These are phyloP conservation scores for Gulo gulo DNA, from an alignment of 2,113 vertebrate genomes.

Conservation along the genomic window DNA sequence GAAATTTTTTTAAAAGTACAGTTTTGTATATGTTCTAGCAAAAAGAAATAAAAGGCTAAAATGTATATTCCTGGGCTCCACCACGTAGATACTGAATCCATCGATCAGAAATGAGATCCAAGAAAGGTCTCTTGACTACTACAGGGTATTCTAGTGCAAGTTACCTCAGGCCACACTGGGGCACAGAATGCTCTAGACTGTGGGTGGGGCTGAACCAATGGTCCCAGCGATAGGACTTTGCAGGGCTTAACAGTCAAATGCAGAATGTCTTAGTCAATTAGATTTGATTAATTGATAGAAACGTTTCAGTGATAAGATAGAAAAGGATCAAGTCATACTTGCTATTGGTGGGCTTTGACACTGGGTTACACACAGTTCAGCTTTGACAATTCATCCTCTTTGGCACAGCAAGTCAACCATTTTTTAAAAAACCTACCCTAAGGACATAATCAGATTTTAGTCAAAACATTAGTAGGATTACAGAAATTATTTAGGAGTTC, in stretches of 20 bases:
- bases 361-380: conserved; percentile 5
- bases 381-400: conserved; percentile 12
- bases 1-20: background rate
- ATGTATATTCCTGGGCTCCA: background rate
- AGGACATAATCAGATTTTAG: conserved; percentile 55
- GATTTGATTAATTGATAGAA: background rate
- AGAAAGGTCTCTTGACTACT: background rate
- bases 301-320: background rate
- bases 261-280: background rate
- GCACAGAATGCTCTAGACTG: background rate
- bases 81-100: background rate
- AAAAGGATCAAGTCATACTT: background rate
- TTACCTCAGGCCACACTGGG: background rate
- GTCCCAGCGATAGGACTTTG: background rate
- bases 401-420: background rate
- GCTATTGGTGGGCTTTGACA: background rate
- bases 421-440: background rate
- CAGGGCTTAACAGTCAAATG: background rate
- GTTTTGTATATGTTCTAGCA: background rate
- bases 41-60: background rate
- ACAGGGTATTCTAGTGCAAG: background rate
- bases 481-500: conserved; percentile 60
- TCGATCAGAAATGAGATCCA: background rate
- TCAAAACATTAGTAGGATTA: conserved; percentile 47
- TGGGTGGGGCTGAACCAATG: background rate